Percentiles rank a stretch among this genome's conserved stretches.
phyloP scores from a whole-genome alignment of 2,888 invertebrate genomes.

The Pachycephus smyrnensis region DNA sequence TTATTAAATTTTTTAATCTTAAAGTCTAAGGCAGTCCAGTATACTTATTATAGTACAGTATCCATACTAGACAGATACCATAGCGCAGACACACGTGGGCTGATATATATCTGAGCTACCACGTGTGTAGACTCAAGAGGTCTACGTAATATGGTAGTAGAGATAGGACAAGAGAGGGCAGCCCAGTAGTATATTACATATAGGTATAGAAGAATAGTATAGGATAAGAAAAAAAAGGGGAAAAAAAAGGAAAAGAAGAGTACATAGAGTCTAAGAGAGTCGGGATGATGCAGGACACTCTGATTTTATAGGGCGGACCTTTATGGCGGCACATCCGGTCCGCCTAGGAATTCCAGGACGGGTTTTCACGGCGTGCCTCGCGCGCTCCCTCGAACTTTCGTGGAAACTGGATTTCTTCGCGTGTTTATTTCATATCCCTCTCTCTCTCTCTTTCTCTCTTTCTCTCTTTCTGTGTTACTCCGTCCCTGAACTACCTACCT shows the following conservation, averaged over 20 bases:
- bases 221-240: neutral
- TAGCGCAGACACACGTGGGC: neutral
- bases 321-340: neutral
- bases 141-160: neutral
- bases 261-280: neutral
- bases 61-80: neutral
- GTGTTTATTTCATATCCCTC: constrained; percentile 13
- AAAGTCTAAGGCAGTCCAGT: no score
- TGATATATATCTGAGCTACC: neutral
- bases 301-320: neutral
- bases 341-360: neutral
- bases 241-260: neutral
- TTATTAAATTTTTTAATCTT: no score
- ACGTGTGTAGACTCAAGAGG: neutral
- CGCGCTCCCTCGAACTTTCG: constrained; percentile 9
- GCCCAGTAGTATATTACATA: neutral
- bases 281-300: neutral
- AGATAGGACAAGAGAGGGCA: neutral
- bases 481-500: neutral
- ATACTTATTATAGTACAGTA: no score
- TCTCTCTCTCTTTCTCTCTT: constrained; percentile 8
- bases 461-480: neutral
- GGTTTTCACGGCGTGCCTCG: constrained; percentile 13
- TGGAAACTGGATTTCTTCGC: neutral
- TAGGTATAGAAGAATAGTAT: neutral